Base-by-base conservation (phyloP, 2,888 invertebrate genomes). In the Xanthia togata region DNA sequence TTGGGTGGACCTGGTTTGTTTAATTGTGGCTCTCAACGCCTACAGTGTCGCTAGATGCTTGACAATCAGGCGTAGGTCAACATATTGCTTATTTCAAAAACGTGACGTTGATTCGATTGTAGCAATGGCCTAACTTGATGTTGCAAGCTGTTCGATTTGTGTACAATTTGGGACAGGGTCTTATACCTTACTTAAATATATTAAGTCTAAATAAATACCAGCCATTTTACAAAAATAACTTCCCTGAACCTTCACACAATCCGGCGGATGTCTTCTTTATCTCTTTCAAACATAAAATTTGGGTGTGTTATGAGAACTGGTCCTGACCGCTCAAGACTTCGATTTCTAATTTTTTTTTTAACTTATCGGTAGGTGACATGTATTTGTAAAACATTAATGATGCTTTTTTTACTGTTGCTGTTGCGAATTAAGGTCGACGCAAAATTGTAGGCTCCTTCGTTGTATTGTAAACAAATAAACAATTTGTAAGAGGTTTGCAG, bases 181-280 rank as follows among this genome's bases (percentile, higher is more conserved):
- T 68, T 64, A 1, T 11, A 62, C 31, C 67, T 63, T 41, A 55
- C 60, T 73, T 74, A 75, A 78, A 78, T 79, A 71, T 81, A 72
- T 76, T 63, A 67, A 78, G 80, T 84, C 83, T 85, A 79, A 87
- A 82, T 83, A 83, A 73, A 76, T 83, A 73, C 57, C 72, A 63
- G 64, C 38, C 31, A 74, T 85, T 76, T 81, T 74, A 81, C 79
- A 82, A 87, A 77, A 81, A 76, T 79, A 77, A 90, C 87, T 89
- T 91, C 88, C 89, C 89, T 85, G 86, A 86, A 90, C 90, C 90
- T 92, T 92, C 90, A 92, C 87, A 91, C 88, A 92, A 91, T 92
- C 93, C 93, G 93, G 94, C 95, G 96, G 96, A 96, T 93, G 94
- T 93, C 90, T 92, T 87, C 86, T 91, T 96, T 95, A 96, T 96